phyloP scores from a whole-genome alignment of 2,113 vertebrate species.

The Oplegnathus fasciatus region DNA sequence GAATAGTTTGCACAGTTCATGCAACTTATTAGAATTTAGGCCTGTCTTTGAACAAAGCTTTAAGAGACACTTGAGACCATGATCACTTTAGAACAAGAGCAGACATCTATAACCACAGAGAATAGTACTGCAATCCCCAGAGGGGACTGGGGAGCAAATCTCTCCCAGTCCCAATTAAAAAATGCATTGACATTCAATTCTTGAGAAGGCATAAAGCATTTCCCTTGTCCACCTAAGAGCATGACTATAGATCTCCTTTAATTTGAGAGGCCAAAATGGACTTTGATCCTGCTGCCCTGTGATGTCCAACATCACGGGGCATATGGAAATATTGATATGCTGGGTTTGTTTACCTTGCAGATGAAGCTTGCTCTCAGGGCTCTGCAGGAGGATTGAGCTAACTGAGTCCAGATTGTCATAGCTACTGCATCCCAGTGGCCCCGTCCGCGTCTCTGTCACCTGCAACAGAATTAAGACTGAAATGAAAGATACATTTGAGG shows the following conservation, averaged over 20 bases:
- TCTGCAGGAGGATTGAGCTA: constrained; percentile 98
- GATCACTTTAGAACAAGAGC: constrained; percentile 46
- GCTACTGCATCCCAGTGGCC: constrained; percentile 98
- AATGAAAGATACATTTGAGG: constrained; percentile 47
- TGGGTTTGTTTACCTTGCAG: constrained; percentile 92
- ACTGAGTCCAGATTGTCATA: constrained; percentile 99
- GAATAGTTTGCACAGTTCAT: constrained; percentile 33
- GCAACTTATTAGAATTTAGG: constrained; percentile 36
- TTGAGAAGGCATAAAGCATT: constrained; percentile 36
- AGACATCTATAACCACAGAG: constrained; percentile 57
- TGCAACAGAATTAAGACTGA: constrained; percentile 74
- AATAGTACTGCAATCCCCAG: constrained; percentile 41
- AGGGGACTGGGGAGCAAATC: constrained; percentile 46
- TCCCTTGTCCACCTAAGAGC: background rate
- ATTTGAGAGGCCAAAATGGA: constrained; percentile 39
- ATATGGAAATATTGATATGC: constrained; percentile 23
- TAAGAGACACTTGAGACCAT: constrained; percentile 38
- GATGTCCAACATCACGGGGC: constrained; percentile 21
- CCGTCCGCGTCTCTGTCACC: constrained; percentile 99
- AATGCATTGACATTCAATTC: constrained; percentile 55
- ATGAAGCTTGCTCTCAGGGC: constrained; percentile 99
- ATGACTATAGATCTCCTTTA: constrained; percentile 14
- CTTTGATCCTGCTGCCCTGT: constrained; percentile 35
- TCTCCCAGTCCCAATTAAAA: constrained; percentile 66
- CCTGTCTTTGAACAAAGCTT: constrained; percentile 57